A percentile compares a stretch with the other conserved stretches of the same genome.
These are phyloP conservation scores for Tenthredo scrophulariae DNA, from an alignment of 2,888 invertebrate genomes.

Conservation along the genomic window DNA sequence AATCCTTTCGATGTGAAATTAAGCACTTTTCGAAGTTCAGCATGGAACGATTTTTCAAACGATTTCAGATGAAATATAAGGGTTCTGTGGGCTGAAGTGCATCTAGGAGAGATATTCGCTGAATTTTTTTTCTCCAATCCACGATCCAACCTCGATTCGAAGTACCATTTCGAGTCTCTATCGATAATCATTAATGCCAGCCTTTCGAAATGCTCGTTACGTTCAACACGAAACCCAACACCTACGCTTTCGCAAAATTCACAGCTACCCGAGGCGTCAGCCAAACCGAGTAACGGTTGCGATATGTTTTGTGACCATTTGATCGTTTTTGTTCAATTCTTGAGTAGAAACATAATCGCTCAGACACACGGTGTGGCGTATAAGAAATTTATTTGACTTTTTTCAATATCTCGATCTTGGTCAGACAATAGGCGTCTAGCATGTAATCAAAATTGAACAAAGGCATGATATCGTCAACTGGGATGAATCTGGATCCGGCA, in stretches of 20 bases:
- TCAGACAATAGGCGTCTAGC: background rate
- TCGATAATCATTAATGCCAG: conserved; percentile 6
- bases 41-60: background rate
- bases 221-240: background rate
- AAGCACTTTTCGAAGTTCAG: background rate
- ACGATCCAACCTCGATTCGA: conserved; percentile 1
- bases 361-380: conserved; percentile 5
- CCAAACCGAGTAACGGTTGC: conserved; percentile 20
- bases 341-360: conserved; percentile 13
- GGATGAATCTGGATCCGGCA: background rate
- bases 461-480: background rate
- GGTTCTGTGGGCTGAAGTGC: background rate
- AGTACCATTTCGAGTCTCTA: background rate
- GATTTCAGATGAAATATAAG: background rate
- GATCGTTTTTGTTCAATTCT: conserved; percentile 24
- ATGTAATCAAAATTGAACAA: background rate
- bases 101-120: background rate
- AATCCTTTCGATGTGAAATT: background rate
- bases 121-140: background rate
- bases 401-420: background rate
- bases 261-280: background rate
- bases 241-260: conserved; percentile 11
- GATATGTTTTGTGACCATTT: conserved; percentile 13
- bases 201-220: background rate
- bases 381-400: background rate